These are phyloP conservation scores for Myotis yumanensis DNA, from an alignment of 2,113 vertebrate genomes.

Conservation along the genomic window DNA sequence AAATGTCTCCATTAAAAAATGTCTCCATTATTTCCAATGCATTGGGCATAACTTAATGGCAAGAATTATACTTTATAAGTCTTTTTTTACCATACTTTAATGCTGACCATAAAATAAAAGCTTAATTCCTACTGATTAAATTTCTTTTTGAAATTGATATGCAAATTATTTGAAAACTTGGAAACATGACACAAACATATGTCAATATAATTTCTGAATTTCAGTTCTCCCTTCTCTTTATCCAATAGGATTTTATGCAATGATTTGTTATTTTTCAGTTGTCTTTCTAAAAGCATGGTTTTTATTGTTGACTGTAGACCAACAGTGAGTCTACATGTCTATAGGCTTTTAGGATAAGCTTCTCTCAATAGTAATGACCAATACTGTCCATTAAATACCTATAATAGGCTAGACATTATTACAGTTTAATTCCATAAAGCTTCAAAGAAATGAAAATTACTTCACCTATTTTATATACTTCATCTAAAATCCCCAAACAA, in stretches of 20 bases:
- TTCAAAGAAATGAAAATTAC: background rate
- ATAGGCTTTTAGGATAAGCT: background rate
- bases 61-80: background rate
- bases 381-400: background rate
- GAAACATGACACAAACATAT: conserved; percentile 7
- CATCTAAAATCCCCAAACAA: background rate
- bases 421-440: background rate
- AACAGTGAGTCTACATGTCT: background rate
- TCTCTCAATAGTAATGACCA: background rate
- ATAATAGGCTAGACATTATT: background rate
- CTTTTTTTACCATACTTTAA: conserved; percentile 10
- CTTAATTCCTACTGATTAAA: background rate
- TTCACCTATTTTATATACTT: background rate
- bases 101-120: background rate
- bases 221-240: background rate
- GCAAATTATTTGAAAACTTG: conserved; percentile 36
- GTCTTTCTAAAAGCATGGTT: background rate
- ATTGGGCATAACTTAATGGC: background rate
- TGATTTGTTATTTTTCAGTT: background rate
- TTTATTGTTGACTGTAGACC: background rate
- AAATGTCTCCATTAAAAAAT: background rate
- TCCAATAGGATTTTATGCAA: background rate
- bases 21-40: background rate
- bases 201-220: background rate
- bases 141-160: background rate